Base-by-base conservation (phyloP, 2,113 vertebrate species). In the Osmerus eperlanus region DNA sequence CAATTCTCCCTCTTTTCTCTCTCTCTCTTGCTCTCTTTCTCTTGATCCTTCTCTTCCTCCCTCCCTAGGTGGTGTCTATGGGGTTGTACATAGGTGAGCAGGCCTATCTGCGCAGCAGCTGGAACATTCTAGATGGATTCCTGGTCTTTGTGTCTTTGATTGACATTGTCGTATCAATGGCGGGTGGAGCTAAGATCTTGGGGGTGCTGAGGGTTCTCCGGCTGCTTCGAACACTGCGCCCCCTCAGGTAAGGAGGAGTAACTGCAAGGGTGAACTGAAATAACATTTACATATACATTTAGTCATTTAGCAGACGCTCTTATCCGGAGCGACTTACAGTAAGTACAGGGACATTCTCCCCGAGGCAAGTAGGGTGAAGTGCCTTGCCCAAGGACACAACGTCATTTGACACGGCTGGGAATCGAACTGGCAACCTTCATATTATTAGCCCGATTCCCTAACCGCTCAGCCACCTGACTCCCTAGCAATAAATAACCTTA, bases 91-190 rank as follows among this genome's bases (percentile, higher is more conserved):
- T 94, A 58, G 95, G 94, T 0, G 91, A 94, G 32, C 90, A 94
- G 70, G 93, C 95, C 0, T 96, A 96, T 70, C 89, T 96, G 72
- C 93, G 94, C 65, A 96, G 95, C 86, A 95, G 94, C 47, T 96
- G 95, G 95, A 96, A 96, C 3, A 86, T 96, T 74, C 88, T 96
- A 82, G 95, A 96, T 15, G 95, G 95, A 68, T 95, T 96, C 81
- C 91, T 96, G 4, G 95, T 96, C 80, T 94, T 95, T 0, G 95
- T 96, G 61, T 96, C 95, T 47, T 88, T 95, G 78, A 91, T 95
- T 29, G 95, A 96, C 81, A 95, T 96, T 0, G 93, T 95, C 56
- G 95, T 96, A 15, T 96, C 94, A 0, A 79, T 96, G 86, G 93
- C 95, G 0, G 94, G 95, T 0, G 94, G 94, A 3, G 94, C 94